phyloP scores from a whole-genome alignment of 2,113 vertebrate species.

The Nymphicus hollandicus region DNA sequence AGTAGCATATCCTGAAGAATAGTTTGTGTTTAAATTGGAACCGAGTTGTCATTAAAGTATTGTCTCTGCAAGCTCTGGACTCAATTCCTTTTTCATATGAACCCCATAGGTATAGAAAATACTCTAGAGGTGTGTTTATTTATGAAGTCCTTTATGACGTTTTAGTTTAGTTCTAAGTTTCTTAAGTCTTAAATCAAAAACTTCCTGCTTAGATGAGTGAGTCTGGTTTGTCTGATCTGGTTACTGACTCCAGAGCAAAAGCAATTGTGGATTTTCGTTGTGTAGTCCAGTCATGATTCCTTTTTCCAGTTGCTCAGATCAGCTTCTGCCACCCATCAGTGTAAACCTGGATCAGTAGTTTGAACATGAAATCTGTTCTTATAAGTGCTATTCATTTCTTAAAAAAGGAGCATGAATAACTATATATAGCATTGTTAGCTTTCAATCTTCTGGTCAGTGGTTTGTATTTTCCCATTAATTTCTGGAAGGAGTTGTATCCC shows the following conservation, averaged over 20 bases:
- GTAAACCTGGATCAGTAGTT: background rate
- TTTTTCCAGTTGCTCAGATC: background rate
- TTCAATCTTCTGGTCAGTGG: background rate
- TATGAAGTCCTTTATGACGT: background rate
- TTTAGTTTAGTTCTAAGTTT: background rate
- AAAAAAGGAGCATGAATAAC: background rate
- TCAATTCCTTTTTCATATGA: background rate
- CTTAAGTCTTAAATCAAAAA: background rate
- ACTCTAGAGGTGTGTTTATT: background rate
- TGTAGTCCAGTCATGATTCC: background rate
- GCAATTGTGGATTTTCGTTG: background rate
- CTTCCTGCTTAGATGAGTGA: background rate
- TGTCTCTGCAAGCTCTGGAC: background rate
- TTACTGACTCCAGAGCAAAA: background rate
- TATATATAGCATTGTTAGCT: background rate
- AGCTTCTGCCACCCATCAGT: background rate
- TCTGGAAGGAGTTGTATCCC: background rate
- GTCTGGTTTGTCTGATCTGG: background rate
- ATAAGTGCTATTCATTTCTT: background rate
- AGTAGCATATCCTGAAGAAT: background rate
- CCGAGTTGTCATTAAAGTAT: background rate
- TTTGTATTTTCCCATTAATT: background rate
- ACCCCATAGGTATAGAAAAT: background rate
- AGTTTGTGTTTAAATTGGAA: constrained; percentile 25
- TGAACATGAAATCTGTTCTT: background rate